These are phyloP conservation scores for Brotula barbata DNA, from an alignment of 2,797 vertebrate genomes.

Conservation along the genomic window DNA sequence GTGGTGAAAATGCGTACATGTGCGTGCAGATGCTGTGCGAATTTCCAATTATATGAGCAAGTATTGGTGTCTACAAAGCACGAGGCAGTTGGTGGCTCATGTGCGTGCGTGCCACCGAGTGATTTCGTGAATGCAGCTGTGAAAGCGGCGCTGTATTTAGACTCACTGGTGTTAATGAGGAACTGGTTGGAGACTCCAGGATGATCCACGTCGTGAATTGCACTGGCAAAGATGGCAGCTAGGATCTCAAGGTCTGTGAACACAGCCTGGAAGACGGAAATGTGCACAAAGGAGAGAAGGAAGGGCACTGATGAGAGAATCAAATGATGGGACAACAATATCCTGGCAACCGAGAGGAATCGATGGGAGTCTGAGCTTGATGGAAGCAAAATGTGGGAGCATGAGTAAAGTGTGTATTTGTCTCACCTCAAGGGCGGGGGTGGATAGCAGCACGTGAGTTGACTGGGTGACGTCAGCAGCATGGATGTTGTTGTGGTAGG, in stretches of 20 bases:
- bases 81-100: too few species aligned
- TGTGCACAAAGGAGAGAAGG: constrained; percentile 1
- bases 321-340: constrained; percentile 54
- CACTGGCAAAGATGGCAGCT: constrained; percentile 98
- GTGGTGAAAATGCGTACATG: not conserved
- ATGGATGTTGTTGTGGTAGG: constrained; percentile 94
- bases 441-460: constrained; percentile 90
- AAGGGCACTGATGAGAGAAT: constrained; percentile 19
- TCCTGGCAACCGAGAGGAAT: constrained; percentile 47
- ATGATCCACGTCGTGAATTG: constrained; percentile 98
- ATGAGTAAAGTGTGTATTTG: not conserved
- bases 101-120: not conserved
- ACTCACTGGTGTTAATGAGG: constrained; percentile 99
- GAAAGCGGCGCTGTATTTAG: constrained; percentile 32
- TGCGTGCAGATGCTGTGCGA: not conserved
- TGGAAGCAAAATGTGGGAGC: constrained; percentile 59
- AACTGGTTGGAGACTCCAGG: constrained; percentile 99
- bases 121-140: constrained; percentile 26
- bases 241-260: constrained; percentile 99
- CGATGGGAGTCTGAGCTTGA: constrained; percentile 62
- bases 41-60: not conserved
- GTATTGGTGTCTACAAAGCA: not conserved
- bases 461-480: constrained; percentile 94
- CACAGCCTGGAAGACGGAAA: constrained; percentile 83
- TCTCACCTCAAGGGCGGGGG: constrained; percentile 92